These are phyloP conservation scores for Hypomecis punctinalis DNA, from an alignment of 2,888 invertebrate species.

Conservation along the genomic window DNA sequence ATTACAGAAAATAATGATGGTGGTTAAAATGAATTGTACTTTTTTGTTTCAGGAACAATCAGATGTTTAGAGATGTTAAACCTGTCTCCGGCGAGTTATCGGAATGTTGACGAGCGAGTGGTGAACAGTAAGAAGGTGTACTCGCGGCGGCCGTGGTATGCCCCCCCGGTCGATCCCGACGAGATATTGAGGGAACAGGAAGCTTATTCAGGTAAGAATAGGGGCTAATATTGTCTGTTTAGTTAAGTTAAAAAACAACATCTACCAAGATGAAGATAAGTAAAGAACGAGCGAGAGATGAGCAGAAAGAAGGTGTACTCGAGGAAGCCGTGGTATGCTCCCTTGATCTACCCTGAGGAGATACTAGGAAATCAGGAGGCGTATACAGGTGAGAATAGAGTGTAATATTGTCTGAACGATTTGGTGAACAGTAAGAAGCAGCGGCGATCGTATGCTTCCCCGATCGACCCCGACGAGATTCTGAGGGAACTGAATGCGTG, in stretches of 20 bases:
- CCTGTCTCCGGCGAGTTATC: constrained; percentile 73
- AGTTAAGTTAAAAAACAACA: too few species aligned
- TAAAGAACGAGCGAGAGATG: constrained; percentile 67
- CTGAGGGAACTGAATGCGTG: constrained; percentile 53
- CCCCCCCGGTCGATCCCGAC: constrained; percentile 65
- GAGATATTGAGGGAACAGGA: constrained; percentile 59
- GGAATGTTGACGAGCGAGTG: constrained; percentile 68
- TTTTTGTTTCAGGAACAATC: constrained; percentile 68
- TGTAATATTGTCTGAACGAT: too few species aligned
- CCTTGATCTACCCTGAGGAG: too few species aligned
- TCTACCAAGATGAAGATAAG: too few species aligned
- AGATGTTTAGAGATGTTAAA: constrained; percentile 83
- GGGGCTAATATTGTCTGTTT: too few species aligned
- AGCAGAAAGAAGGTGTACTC: constrained; percentile 76
- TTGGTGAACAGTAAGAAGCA: constrained; percentile 69
- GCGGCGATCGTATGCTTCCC: constrained; percentile 76
- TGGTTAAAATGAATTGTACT: neutral
- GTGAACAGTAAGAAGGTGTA: constrained; percentile 76
- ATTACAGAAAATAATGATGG: neutral
- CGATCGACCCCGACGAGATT: constrained; percentile 65
- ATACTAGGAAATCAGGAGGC: too few species aligned
- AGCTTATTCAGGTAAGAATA: constrained; percentile 53
- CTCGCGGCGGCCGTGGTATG: constrained; percentile 78
- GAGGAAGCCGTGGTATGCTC: constrained; percentile 46
- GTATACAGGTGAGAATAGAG: too few species aligned